Evolutionary conservation across 1,140 invertebrate genomes (phyloP).

Genomic region (Zaprionus gabonicus): DNA sequence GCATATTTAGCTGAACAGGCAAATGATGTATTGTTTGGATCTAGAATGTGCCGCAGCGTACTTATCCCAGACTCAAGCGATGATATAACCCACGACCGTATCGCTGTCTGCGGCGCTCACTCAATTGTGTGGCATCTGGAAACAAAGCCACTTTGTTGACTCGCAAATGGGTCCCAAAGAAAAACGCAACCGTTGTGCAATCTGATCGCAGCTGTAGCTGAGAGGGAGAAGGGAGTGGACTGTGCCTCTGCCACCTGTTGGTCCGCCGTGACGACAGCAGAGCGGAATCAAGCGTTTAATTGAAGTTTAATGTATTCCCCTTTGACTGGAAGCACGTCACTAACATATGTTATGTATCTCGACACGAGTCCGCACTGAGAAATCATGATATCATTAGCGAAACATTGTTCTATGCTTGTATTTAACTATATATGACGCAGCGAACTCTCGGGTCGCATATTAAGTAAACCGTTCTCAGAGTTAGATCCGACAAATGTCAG

Average conservation of each 20-base stretch:
- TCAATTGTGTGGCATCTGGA: constrained; percentile 16
- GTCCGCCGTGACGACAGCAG: constrained; percentile 52
- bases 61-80: constrained; percentile 10
- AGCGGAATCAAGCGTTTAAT: constrained; percentile 34
- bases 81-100: constrained; percentile 5
- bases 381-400: constrained; percentile 39
- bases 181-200: constrained; percentile 67
- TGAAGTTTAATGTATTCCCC: constrained; percentile 31
- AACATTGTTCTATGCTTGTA: constrained; percentile 14
- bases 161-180: constrained; percentile 33
- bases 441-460: neutral
- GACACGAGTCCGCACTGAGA: neutral
- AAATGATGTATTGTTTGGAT: constrained; percentile 17
- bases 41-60: neutral
- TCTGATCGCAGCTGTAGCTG: constrained; percentile 47
- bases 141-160: constrained; percentile 53
- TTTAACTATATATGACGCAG: constrained; percentile 14
- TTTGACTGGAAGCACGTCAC: constrained; percentile 24
- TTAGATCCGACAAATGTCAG: constrained; percentile 1
- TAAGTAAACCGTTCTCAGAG: neutral
- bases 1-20: constrained; percentile 1
- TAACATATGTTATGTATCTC: neutral
- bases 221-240: constrained; percentile 29
- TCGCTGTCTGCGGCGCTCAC: neutral
- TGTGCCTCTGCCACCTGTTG: constrained; percentile 13